Evolutionary conservation across 2,113 vertebrate genomes (phyloP).

Genomic region (Phycodurus eques): DNA sequence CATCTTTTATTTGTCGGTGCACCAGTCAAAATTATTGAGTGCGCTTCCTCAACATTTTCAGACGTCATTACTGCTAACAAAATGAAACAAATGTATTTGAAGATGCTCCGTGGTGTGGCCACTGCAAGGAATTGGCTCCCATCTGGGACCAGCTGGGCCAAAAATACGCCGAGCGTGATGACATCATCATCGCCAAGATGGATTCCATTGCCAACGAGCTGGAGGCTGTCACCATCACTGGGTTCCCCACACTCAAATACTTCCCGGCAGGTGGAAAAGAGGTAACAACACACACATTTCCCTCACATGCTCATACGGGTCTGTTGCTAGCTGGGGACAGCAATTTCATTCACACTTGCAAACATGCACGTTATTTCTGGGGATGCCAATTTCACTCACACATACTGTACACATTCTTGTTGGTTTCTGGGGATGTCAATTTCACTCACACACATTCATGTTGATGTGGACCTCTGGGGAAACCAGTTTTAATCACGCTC

Average conservation of each 20-base stretch:
- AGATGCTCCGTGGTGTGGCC: constrained; percentile 92
- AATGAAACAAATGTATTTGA: constrained; percentile 4
- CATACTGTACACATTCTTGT: too few relatives aligned
- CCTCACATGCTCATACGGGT: neutral
- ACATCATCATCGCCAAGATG: constrained; percentile 86
- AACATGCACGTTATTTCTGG: too few relatives aligned
- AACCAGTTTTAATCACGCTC: neutral
- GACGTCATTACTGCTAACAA: too few relatives aligned
- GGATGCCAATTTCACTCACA: too few relatives aligned
- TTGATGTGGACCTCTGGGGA: neutral
- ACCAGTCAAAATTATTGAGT: too few relatives aligned
- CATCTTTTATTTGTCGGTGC: too few relatives aligned
- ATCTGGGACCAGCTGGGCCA: constrained; percentile 87
- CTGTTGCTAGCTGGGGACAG: too few relatives aligned
- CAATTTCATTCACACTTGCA: too few relatives aligned
- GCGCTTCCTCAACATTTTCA: too few relatives aligned
- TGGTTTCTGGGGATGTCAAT: too few relatives aligned
- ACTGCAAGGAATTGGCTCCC: constrained; percentile 83
- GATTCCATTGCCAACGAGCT: constrained; percentile 86
- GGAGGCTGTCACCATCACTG: constrained; percentile 70
- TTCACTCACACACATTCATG: neutral
- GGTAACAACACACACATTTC: constrained; percentile 58
- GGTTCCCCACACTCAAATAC: constrained; percentile 85
- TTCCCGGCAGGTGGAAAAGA: constrained; percentile 83
- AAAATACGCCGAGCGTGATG: constrained; percentile 78